Base-by-base conservation (phyloP, 1,140 invertebrate species). In the Drosophila chauvacae region DNA sequence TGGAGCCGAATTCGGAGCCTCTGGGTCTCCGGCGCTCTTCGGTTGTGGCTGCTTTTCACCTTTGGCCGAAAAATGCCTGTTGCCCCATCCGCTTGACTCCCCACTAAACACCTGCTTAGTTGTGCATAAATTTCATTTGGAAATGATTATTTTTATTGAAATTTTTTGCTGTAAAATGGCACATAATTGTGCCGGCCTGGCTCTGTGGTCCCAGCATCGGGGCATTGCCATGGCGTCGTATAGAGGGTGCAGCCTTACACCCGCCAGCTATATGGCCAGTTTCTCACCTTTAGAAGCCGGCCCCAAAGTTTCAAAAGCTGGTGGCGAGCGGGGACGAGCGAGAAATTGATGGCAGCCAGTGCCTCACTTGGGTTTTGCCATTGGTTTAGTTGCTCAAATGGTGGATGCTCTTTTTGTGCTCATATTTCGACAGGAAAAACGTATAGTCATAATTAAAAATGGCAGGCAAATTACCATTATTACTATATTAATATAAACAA, bases 91-190 rank as follows among this genome's bases (percentile, higher is more conserved):
- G 62, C 76, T 87, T 80, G 76, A 65, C 57, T 87, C 81, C 59
- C 77, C 73, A 74, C 69, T 90, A 88, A 88, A 90, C 85, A 88
- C 85, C 85, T 88, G 85, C 85, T 85, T 88, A 85, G 66, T 85
- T 79, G 70, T 65, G 84, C 85, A 90, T 88, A 90, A 85, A 79
- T 81, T 90, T 90, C 66, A 69, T 68, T 77, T 81, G 59, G 66
- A 90, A 85, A 85, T 85, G 73, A 63, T 90, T 66, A 85, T 90
- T 80, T 90, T 90, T 90, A 90, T 85, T 88, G 81, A 85, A 88
- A 85, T 75, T 90, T 79, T 81, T 80, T 75, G 35, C 20, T 69
- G 76, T 80, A 56, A 90, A 88, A 90, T 85, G 81, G 65, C 84
- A 88, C 78, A 78, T 85, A 88, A 88, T 88, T 90, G 77, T 78